phyloP scores from a whole-genome alignment of 2,113 vertebrate genomes.

The Sula dactylatra region DNA sequence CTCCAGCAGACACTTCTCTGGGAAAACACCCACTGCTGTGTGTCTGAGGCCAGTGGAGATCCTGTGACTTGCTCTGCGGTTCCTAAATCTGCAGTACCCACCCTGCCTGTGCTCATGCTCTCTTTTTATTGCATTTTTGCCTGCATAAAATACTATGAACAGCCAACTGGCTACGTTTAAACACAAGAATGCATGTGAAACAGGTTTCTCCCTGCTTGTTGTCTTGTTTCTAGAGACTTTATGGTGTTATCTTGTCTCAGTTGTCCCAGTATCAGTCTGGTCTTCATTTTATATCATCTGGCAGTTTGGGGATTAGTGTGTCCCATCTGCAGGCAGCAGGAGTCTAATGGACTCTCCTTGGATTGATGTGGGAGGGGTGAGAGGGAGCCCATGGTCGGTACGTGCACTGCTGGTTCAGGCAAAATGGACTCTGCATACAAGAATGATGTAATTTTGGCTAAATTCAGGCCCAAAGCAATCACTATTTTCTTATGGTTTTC shows the following conservation, averaged over 20 bases:
- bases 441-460: neutral
- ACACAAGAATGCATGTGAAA: fast-evolving
- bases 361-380: neutral
- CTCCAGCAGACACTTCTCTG: neutral
- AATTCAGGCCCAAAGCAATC: neutral
- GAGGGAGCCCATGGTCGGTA: neutral
- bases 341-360: neutral
- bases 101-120: neutral
- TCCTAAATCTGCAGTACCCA: neutral
- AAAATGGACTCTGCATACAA: neutral
- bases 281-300: neutral
- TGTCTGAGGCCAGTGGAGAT: neutral
- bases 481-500: neutral
- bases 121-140: neutral
- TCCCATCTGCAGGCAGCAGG: neutral
- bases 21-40: neutral
- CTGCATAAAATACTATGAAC: neutral
- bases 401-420: neutral
- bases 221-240: neutral
- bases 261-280: neutral
- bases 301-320: neutral
- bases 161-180: neutral
- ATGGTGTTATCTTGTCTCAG: neutral
- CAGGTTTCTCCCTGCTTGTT: neutral
- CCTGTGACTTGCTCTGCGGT: neutral